Percentiles rank a stretch among this genome's conserved stretches.
Conservation (phyloP, 2,113 vertebrate species). For the Oriolus oriolus region DNA sequence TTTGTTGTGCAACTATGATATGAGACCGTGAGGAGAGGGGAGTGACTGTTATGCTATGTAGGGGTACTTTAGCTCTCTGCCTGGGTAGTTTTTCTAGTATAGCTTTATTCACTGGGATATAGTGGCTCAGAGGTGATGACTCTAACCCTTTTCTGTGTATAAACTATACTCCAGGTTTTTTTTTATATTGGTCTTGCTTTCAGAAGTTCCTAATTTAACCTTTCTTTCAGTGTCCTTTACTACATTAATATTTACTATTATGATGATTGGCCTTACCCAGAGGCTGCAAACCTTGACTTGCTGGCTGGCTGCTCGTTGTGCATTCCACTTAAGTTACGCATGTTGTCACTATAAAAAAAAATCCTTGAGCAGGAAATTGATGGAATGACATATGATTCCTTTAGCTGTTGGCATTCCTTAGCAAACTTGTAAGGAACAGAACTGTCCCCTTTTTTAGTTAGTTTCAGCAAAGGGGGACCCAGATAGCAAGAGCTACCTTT, state of each 20-base stretch:
- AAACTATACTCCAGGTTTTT: neutral
- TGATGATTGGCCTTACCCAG: neutral
- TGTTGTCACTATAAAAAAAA: neutral
- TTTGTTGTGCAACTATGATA: neutral
- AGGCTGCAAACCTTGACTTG: neutral
- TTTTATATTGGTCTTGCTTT: neutral
- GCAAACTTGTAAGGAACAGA: neutral
- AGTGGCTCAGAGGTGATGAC: neutral
- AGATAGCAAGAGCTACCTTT: neutral
- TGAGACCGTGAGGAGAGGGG: fast-evolving
- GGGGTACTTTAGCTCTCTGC: neutral
- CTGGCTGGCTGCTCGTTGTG: neutral
- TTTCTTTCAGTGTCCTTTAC: neutral
- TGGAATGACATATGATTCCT: neutral
- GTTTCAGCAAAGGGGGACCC: neutral
- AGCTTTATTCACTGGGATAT: neutral
- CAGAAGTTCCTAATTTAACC: neutral
- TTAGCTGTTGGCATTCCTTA: neutral
- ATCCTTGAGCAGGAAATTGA: neutral
- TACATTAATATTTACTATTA: neutral
- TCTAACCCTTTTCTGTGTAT: neutral
- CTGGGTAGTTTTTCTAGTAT: neutral
- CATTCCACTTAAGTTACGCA: neutral
- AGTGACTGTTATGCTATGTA: neutral
- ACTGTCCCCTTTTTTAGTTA: neutral